Conservation (phyloP, 1,140 invertebrate genomes). For the Lucilia sericata region DNA sequence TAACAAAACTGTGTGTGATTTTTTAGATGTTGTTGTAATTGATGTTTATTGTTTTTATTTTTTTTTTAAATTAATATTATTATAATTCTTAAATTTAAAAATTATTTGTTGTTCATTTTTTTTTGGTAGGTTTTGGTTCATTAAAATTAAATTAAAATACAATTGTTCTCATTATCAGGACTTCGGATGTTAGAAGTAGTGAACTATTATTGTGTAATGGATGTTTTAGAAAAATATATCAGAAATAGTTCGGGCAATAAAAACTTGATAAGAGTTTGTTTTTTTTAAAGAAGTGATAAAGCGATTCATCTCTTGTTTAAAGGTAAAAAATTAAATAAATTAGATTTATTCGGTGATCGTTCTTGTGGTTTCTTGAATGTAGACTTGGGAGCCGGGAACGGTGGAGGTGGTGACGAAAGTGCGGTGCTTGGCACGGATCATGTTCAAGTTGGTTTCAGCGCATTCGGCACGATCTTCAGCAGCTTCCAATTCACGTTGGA, state of each 20-base stretch:
- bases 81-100: conserved; percentile 39
- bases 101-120: conserved; percentile 42
- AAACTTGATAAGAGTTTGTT: conserved; percentile 1
- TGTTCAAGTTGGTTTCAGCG: conserved; percentile 91
- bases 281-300: not conserved
- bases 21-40: not conserved
- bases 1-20: conserved; percentile 17
- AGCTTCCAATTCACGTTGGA: conserved; percentile 96
- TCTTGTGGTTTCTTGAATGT: conserved; percentile 80
- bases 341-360: conserved; percentile 66
- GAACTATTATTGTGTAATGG: not conserved
- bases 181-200: conserved; percentile 29
- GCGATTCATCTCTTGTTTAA: conserved; percentile 6
- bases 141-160: conserved; percentile 43
- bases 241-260: not conserved
- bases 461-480: conserved; percentile 95
- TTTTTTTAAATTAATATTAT: not conserved
- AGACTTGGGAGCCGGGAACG: conserved; percentile 86
- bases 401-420: conserved; percentile 92
- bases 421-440: conserved; percentile 96
- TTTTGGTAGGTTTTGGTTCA: not conserved
- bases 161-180: conserved; percentile 28
- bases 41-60: not conserved
- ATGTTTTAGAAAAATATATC: conserved; percentile 7
- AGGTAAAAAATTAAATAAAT: conserved; percentile 32